Base-by-base conservation (phyloP, 1,140 invertebrate genomes). In the Centruroides vittatus region DNA sequence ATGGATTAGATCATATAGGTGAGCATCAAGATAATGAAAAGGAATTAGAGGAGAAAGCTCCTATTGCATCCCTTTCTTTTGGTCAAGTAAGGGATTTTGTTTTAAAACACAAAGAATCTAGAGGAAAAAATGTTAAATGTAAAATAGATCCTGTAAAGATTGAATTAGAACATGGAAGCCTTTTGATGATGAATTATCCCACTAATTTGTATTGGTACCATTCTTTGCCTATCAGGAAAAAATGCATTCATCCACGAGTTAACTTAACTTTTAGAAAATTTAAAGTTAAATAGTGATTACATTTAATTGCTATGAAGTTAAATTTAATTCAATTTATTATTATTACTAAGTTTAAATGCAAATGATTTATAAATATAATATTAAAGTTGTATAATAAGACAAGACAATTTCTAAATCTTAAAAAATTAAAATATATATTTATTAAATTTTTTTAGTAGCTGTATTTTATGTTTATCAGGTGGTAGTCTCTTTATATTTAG, bases 171-270 rank as follows among this genome's bases (percentile, higher is more conserved):
- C 77, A 84, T 73, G 84, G 84, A 3, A 83, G 81, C 70, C 66
- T 86, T 13, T 68, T 86, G 47, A 64, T 85, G 50, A 86, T 86
- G 84, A 84, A 85, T 67, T 75, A 77, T n/a, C 84, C 84, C 3
- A 86, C 84, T 7, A 86, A 86, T 69, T 72, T 77, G 55, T 74
- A 76, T 65, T 86, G 85, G 84, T 85, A 84, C 70, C 84, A 86
- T 72, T 81, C 81, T 41, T 70, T 86, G 61, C 84, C 84, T 1
- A 71, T 71, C 7, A 72, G 81, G 41, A 84, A 82, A 70, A 78
- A 70, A 61, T 71, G 78, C 5, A 47, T 63, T 34, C 77, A 76
- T 48, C 71, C 80, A 47, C 72, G 84, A 70, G 78, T 86, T 47
- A 86, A 86, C 74, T 76, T 86, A 69, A 86, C 84, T 13, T 86